Percentiles rank a stretch among this genome's conserved stretches.
These are phyloP conservation scores for Pentamera pediparva DNA, from an alignment of 53 echinoderm and acorn worm genomes.

Conservation along the genomic window DNA sequence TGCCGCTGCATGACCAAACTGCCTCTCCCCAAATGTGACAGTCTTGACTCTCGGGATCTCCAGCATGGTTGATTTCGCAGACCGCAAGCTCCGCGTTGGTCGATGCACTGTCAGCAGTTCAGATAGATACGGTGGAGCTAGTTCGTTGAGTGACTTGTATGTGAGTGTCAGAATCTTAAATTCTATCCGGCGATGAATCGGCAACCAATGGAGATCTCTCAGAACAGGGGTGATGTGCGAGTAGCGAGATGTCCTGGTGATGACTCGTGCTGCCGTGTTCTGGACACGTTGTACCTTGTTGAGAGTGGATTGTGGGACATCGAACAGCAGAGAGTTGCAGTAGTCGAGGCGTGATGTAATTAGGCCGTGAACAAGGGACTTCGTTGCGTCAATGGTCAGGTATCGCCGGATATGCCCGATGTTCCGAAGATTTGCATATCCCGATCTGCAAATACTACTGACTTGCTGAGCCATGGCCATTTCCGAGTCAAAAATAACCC, in stretches of 20 bases:
- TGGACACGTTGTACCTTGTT: not conserved
- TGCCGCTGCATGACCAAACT: too few relatives aligned
- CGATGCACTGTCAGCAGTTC: too few relatives aligned
- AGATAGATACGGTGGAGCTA: not conserved
- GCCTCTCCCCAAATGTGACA: too few relatives aligned
- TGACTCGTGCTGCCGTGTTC: not conserved
- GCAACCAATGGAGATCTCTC: constrained; percentile 5
- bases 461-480: not conserved
- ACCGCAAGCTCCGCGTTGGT: too few relatives aligned
- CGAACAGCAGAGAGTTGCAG: not conserved
- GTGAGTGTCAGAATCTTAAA: not conserved
- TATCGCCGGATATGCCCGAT: not conserved
- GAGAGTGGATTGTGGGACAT: not conserved
- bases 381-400: not conserved
- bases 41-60: too few relatives aligned
- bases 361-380: not conserved
- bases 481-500: not conserved
- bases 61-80: too few relatives aligned
- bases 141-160: not conserved
- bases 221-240: constrained; percentile 19
- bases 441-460: not conserved
- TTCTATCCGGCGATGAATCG: not conserved
- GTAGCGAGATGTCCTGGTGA: not conserved
- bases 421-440: not conserved
- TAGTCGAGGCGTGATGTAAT: not conserved